Evolutionary conservation across 2,113 vertebrate species (phyloP), one percentile per base, ranked within the genome.

Genomic region (Ciconia stormi): DNA sequence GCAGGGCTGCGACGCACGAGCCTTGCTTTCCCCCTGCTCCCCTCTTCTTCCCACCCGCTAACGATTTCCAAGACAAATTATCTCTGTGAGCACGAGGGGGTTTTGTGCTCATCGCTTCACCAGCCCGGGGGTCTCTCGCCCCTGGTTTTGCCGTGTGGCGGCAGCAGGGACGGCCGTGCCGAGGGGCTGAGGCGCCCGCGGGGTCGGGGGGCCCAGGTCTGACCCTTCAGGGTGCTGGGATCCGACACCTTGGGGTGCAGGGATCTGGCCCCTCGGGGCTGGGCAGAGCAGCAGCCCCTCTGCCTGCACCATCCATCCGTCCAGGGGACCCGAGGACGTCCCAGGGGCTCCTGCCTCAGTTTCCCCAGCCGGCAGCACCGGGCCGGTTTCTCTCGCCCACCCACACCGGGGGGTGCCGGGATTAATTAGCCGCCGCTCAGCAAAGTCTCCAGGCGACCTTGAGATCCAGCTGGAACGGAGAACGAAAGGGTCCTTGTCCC

Each of bases 171-270:
- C 4, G 7, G 66, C 59, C 22, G 0, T 18, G n/a, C 49, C 16
- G 1, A 13, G 47, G 63, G 34, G 19, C 42, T 1, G 0, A 15
- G n/a, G 25, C 12, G 22, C n/a, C n/a, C 15, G 0, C 1, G 3
- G 11, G 46, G 13, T 1, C 4, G 26, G 20, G 23, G n/a, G 42
- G 36, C 4, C 5, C 20, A 3, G 16, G 2, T 15, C 13, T 53
- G 7, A 2, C 12, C 58, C 52, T 58, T 22, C 15, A 1, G 78
- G 23, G 74, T 3, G 5, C 21, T 13, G n/a, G 56, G 34, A 34
- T 47, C 38, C 8, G 38, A 38, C 38, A 38, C 38, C 38, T 38
- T 38, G 9, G 30, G 25, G 58, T 2, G 5, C 23, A 16, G 29
- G 58, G 21, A n/a, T 30, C 7, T 0, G 1, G 29, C 44, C 42